Evolutionary conservation across 2,888 invertebrate species (phyloP).

Genomic region (Drosophila testacea): DNA sequence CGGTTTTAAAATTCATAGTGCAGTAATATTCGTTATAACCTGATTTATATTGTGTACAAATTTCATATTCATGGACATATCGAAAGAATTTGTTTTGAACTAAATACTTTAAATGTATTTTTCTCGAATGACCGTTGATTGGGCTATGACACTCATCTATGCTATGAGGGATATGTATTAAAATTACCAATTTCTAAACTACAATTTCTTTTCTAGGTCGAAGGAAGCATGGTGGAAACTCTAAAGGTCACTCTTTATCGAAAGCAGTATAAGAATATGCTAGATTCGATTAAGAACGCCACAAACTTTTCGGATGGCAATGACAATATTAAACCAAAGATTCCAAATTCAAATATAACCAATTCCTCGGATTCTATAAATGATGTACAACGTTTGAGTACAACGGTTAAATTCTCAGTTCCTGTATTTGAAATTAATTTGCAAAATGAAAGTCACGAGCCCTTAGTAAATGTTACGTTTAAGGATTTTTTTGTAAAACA

Average conservation of each 20-base stretch:
- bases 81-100: too few species aligned
- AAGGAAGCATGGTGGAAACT: slow-evolving; percentile 92
- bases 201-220: slow-evolving; percentile 85
- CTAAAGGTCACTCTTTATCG: slow-evolving; percentile 94
- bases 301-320: slow-evolving; percentile 63
- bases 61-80: too few species aligned
- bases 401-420: slow-evolving; percentile 89
- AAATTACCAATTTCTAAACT: not conserved
- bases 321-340: slow-evolving; percentile 32
- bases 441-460: slow-evolving; percentile 90
- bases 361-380: slow-evolving; percentile 8
- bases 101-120: too few species aligned
- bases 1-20: too few species aligned
- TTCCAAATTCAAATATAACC: slow-evolving; percentile 27
- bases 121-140: too few species aligned
- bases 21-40: too few species aligned
- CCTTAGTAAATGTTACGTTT: slow-evolving; percentile 94
- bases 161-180: too few species aligned
- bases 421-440: slow-evolving; percentile 91
- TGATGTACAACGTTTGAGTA: slow-evolving; percentile 51
- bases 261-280: slow-evolving; percentile 94
- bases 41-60: too few species aligned
- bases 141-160: too few species aligned
- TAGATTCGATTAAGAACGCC: slow-evolving; percentile 88
- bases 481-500: slow-evolving; percentile 92